These are phyloP conservation scores for Triplophysa siluroides DNA, from an alignment of 2,113 vertebrate species.

Conservation along the genomic window DNA sequence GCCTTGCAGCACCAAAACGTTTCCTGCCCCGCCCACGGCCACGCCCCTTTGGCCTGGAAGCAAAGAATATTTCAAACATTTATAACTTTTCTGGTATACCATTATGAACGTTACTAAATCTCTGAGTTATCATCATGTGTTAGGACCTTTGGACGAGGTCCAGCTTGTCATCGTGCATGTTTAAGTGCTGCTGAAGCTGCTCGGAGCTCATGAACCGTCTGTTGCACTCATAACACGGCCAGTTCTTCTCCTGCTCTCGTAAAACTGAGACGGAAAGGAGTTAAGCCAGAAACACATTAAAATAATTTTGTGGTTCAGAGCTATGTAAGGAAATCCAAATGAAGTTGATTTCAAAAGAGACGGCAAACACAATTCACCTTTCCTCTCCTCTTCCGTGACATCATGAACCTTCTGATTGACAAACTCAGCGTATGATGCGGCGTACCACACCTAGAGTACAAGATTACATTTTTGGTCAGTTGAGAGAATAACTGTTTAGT, in stretches of 20 bases:
- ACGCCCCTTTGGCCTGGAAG: slow-evolving; percentile 84
- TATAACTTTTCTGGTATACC: background rate
- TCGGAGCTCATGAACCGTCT: slow-evolving; percentile 95
- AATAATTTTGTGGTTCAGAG: too few relatives aligned
- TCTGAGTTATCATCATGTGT: background rate
- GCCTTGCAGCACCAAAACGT: slow-evolving; percentile 87
- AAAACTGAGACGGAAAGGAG: slow-evolving; percentile 65
- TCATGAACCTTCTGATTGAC: slow-evolving; percentile 94
- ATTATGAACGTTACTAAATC: background rate
- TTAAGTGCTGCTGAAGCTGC: slow-evolving; percentile 95
- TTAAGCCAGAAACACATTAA: background rate
- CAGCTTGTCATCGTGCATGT: slow-evolving; percentile 96
- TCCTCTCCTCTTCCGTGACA: slow-evolving; percentile 94
- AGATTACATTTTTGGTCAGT: background rate
- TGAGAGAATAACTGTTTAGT: background rate
- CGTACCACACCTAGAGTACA: slow-evolving; percentile 92
- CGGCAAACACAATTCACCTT: slow-evolving; percentile 73
- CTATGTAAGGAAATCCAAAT: background rate
- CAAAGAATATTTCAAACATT: background rate
- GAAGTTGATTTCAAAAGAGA: background rate
- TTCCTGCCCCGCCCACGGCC: slow-evolving; percentile 88
- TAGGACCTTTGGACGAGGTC: slow-evolving; percentile 86
- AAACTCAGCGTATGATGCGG: slow-evolving; percentile 94
- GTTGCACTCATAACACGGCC: slow-evolving; percentile 97
- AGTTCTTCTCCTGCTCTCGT: slow-evolving; percentile 95